Evolutionary conservation across 2,113 vertebrate species (phyloP), one percentile per base, ranked within the genome.

Genomic region (Cephalopterus ornatus): DNA sequence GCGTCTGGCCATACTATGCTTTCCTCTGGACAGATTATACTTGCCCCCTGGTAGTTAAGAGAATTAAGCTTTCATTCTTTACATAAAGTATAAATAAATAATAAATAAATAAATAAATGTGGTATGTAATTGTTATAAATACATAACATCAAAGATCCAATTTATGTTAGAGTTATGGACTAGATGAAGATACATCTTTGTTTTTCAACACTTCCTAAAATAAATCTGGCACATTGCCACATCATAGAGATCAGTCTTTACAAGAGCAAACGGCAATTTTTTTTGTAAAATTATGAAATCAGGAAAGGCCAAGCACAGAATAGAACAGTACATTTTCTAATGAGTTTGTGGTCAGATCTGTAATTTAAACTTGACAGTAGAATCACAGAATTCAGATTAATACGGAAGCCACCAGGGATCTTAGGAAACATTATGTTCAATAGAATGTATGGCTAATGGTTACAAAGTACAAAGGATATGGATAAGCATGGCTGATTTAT

Each of bases 21-120:
- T 77, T 87, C 68, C 93, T 94, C 85, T 94, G 92, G 93, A 94
- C 65, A 96, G 94, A 97, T 96, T 95, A 82, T 56, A 89, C 83
- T 92, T 71, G 74, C 75, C 84, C 50, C 73, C 49, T 59, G 66
- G 88, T 91, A 86, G 53, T 88, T 75, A 62, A 82, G 70, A 92
- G 83, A 89, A 89, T 91, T 91, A 93, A 56, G 66, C 39, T 70
- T 89, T 81, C 84, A 84, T 56, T 52, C 52, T 91, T 81, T 47
- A 78, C 35, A 56, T 67, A 86, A 77, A 91, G 80, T 68, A 66
- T 11, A 85, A 39, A 87, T 72, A 88, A 71, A 61, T 71, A 39
- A 87, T 72, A 88, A 63, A 71, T 84, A 62, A 62, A 62, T 41
- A 91, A 87, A 91, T 84, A 74, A 50, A 82, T 14, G 28, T 1